Conservation (phyloP, 2,113 vertebrate genomes). For the Todiramphus chloris region DNA sequence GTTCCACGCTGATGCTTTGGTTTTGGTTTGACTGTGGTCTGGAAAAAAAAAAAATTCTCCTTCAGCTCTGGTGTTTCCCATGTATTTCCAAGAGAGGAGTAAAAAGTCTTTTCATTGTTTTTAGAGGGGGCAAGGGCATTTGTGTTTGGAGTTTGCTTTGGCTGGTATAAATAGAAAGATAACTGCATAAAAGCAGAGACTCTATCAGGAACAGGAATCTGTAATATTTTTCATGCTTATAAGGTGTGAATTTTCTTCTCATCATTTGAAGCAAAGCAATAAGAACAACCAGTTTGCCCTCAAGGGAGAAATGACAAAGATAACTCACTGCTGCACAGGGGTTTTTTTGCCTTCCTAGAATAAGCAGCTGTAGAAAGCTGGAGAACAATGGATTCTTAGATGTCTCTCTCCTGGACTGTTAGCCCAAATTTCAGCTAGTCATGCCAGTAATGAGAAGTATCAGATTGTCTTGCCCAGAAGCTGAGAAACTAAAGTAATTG, state of each 20-base stretch:
- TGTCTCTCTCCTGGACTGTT: background rate
- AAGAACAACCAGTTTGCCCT: background rate
- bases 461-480: background rate
- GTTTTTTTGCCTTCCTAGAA: background rate
- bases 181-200: background rate
- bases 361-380: background rate
- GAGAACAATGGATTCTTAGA: background rate
- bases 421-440: background rate
- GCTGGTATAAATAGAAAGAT: background rate
- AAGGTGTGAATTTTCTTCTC: background rate
- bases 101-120: background rate
- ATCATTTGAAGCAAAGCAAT: background rate
- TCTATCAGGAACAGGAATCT: background rate
- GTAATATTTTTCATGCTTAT: background rate
- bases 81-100: background rate
- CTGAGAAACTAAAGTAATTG: background rate
- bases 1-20: background rate
- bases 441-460: background rate
- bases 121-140: rapidly evolving
- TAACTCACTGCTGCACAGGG: background rate
- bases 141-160: background rate
- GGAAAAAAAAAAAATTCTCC: background rate
- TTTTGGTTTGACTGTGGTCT: background rate
- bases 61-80: background rate
- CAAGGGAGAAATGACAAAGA: background rate